These are phyloP conservation scores for Heliconius eleuchia DNA, from an alignment of 1,140 invertebrate genomes.

Conservation along the genomic window DNA sequence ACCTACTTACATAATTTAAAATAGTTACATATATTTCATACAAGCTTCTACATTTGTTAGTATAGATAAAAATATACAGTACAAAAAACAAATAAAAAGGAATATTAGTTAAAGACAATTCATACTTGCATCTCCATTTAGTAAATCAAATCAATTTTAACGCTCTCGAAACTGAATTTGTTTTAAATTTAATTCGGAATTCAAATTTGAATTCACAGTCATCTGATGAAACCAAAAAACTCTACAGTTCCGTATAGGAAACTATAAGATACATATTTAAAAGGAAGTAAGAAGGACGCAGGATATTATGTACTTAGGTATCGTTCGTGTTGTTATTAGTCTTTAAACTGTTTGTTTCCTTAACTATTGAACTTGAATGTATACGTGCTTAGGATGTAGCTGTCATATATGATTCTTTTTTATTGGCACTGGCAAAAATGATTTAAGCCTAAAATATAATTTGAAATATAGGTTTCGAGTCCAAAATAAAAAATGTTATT, in stretches of 20 bases:
- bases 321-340: not conserved
- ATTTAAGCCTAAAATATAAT: not conserved
- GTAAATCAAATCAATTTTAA: too few relatives aligned
- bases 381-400: not conserved
- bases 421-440: not conserved
- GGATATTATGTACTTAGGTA: not conserved
- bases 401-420: not conserved
- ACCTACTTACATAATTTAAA: too few relatives aligned
- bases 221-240: not conserved
- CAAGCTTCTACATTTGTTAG: too few relatives aligned
- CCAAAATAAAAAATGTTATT: too few relatives aligned
- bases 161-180: too few relatives aligned
- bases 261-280: not conserved
- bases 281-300: constrained; percentile 2
- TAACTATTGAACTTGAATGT: not conserved
- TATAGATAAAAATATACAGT: too few relatives aligned
- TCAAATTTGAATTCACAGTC: not conserved
- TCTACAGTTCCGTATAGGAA: not conserved
- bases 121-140: too few relatives aligned
- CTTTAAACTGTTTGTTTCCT: not conserved
- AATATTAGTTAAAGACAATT: too few relatives aligned
- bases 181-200: too few relatives aligned
- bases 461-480: too few relatives aligned
- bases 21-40: too few relatives aligned
- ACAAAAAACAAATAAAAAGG: too few relatives aligned